Evolutionary conservation across 2,888 invertebrate genomes (phyloP), one percentile per base, ranked within the genome.

Genomic region (Philonicus albiceps): DNA sequence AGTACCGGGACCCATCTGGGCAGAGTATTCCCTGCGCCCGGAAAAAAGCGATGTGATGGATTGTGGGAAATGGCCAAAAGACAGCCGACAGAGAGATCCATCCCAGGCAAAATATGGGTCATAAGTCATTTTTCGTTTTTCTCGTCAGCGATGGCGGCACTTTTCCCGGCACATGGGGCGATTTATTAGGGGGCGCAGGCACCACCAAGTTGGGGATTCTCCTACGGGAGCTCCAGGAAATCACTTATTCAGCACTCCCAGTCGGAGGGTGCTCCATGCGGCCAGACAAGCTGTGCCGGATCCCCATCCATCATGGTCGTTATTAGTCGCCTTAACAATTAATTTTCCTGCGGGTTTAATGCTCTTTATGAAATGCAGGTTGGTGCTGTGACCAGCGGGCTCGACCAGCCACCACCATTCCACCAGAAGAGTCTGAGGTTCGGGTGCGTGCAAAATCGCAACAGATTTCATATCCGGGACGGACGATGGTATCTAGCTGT

Each of bases 81-180:
- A 83, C 84, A 73, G 84, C 31, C 72, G 55, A 27, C 40, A 34
- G 55, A 31, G 81, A 27, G 31, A 64, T 64, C 19, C 64, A 64
- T 64, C n/a, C 49, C 83, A n/a, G 73, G 55, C 72, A n/a, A 84
- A 73, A 84, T 84, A 73, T 84, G 84, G 84, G 84, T 84, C 84
- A 84, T 73, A 73, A 84, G 43, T 84, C 40, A 84, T 84, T 84
- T 73, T 73, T 37, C 81, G 81, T 55, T 64, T 81, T 55, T 34
- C 81, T 43, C 40, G 43, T 7, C 73, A 37, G 11, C 37, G 16
- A 13, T 11, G 11, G 40, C 40, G 40, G 11, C 72, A 40, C 37
- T 84, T 40, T 22, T 73, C 30, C 80, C 64, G 55, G 27, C 30
- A 49, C 31, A 78, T 78, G 49, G 43, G 40, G 78, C 27, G n/a